Evolutionary conservation across 2,888 invertebrate genomes (phyloP), one percentile per base, ranked within the genome.

Genomic region (Drosophila mulleri): DNA sequence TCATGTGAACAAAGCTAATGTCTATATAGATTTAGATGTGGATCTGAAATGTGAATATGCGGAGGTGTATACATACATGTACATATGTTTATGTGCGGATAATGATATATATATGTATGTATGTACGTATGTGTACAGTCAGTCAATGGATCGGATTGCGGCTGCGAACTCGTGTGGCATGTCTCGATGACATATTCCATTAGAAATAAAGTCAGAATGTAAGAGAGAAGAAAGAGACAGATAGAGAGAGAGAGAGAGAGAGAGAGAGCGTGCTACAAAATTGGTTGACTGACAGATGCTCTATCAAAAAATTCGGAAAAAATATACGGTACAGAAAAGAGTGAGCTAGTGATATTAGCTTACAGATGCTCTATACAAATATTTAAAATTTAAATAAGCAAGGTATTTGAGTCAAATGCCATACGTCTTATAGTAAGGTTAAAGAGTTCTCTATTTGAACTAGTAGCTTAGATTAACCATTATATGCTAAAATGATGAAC

Each of bases 1-100:
- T 78, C 78, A 78, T 78, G 76, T 78, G 80, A 73, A 87, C 88
- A 84, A 84, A 84, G 83, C 83, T 84, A 84, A 84, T 84, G 88
- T 79, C 67, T 60, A 59, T 76, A 69, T 76, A 69, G 78, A 71
- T 75, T 80, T 82, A 82, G 78, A 75, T 75, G 75, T 69, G 72
- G 59, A 60, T 57, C 57, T 64, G 52, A 48, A n/a, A 32, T 53
- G 39, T 44, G 39, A 48, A 41, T 23, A 18, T 14, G 37, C 37
- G 26, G 11, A 32, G 52, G 8, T 59, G 32, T 66, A 18, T 48
- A n/a, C n/a, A n/a, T n/a, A n/a, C n/a, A n/a, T 23, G 5, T 3
- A 26, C 37, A 23, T 35, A 8, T 37, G 16, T 20, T 20, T 1
- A 20, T 1, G 18, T 9, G 14, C 26, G 20, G 39, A 26, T 35